phyloP scores from a whole-genome alignment of 2,888 invertebrate genomes.

The Meloe dianella region DNA sequence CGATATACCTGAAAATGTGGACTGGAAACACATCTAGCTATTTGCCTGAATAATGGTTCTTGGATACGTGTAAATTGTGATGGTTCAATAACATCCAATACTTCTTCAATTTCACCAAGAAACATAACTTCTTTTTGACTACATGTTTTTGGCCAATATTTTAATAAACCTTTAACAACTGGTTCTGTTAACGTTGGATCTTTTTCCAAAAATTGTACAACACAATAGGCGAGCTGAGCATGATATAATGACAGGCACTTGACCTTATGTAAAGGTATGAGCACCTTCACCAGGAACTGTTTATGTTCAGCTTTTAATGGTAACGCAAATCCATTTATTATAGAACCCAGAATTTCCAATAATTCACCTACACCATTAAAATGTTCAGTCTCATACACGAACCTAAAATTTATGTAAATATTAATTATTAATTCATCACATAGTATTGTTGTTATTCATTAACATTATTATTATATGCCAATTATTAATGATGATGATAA shows the following conservation, averaged over 20 bases:
- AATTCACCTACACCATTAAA: constrained; percentile 98
- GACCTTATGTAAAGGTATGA: constrained; percentile 91
- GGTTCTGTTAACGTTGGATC: constrained; percentile 95
- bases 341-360: constrained; percentile 96
- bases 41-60: constrained; percentile 96
- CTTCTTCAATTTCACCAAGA: constrained; percentile 98
- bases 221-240: constrained; percentile 97
- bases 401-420: constrained; percentile 67
- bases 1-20: constrained; percentile 94
- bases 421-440: constrained; percentile 11
- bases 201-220: constrained; percentile 94
- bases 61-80: constrained; percentile 98
- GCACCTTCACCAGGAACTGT: constrained; percentile 91
- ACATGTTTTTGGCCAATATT: constrained; percentile 99
- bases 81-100: constrained; percentile 99
- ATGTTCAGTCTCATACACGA: constrained; percentile 98
- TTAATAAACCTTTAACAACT: constrained; percentile 90
- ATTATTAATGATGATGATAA: constrained; percentile 1
- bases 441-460: neutral
- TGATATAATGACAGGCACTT: constrained; percentile 96
- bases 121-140: constrained; percentile 99
- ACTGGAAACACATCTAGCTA: constrained; percentile 98
- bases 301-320: constrained; percentile 99
- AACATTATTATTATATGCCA: neutral
- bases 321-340: constrained; percentile 98